Base-by-base conservation (phyloP, 2,113 vertebrate species). In the Bujurquina vittata region DNA sequence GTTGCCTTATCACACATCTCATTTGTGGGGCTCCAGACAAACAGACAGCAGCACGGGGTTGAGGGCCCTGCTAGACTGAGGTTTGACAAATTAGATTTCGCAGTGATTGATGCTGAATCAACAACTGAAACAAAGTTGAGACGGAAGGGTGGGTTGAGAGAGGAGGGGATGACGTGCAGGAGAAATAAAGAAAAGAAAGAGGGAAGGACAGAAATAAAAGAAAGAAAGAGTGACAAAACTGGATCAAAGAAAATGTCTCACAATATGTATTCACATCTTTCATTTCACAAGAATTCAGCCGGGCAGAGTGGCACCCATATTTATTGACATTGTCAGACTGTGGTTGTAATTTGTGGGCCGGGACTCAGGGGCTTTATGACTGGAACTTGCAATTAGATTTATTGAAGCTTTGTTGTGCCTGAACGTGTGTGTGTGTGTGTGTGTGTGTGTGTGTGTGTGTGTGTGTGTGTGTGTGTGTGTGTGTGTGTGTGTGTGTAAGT, bases 1-100 rank as follows among this genome's bases (percentile, higher is more conserved):
- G 83, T 88, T 89, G 85, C 89, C 91, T 91, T 94, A 94, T 94
- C 94, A 85, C 91, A 94, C 89, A 91, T 94, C 93, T 95, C 87
- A 89, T 94, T 91, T 93, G 91, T 65, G 86, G 73, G 84, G 79
- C 84, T 91, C 81, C 92, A 92, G 90, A 93, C 89, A 87, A 88
- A 92, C 90, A 93, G 88, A 90, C 92, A 93, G 89, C 86, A 65
- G 83, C 67, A 11, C 46, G 9, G 81, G 87, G 91, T 91, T 79
- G 89, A 91, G 85, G 88, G 91, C 87, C 89, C 57, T 40, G 86
- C 86, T 81, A 81, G 79, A 88, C 86, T 79, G 86, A 86, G 87
- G 69, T 89, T 90, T 91, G 91, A 91, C 93, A 95, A 94, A 94
- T 94, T 91, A 94, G 91, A 93, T 94, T 93, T 88, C 1, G 35